Conservation (phyloP, 2,888 invertebrate species). For the Thyatira batis region DNA sequence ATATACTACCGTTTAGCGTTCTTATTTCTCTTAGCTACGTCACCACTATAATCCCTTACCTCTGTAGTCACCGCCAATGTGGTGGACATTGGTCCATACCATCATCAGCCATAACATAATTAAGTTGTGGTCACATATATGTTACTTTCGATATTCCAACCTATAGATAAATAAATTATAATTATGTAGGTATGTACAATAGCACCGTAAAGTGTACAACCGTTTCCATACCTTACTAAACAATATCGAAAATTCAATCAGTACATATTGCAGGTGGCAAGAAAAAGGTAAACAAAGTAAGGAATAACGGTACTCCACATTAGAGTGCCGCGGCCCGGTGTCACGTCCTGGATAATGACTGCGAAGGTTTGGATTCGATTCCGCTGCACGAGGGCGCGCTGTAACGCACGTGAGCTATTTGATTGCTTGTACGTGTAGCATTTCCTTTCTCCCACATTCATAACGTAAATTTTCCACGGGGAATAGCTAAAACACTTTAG, state of each 20-base stretch:
- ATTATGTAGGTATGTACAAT: too few relatives aligned
- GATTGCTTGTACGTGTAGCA: constrained; percentile 9
- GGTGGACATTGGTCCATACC: too few relatives aligned
- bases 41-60: too few relatives aligned
- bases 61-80: too few relatives aligned
- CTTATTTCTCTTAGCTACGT: too few relatives aligned
- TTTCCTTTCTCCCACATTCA: not conserved
- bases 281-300: not conserved
- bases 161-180: too few relatives aligned
- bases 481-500: too few relatives aligned
- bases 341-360: constrained; percentile 13
- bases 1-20: too few relatives aligned
- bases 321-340: constrained; percentile 1
- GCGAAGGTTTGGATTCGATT: constrained; percentile 14
- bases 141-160: too few relatives aligned
- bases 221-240: not conserved
- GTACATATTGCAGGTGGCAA: not conserved
- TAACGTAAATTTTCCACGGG: not conserved
- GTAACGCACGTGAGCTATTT: constrained; percentile 9
- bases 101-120: too few relatives aligned
- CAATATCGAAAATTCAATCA: not conserved
- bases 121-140: too few relatives aligned
- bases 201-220: too few relatives aligned
- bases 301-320: not conserved
- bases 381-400: constrained; percentile 7